Percentiles rank a stretch among this genome's conserved stretches.
These are phyloP conservation scores for Labroides dimidiatus DNA, from an alignment of 2,797 vertebrate genomes.

Conservation along the genomic window DNA sequence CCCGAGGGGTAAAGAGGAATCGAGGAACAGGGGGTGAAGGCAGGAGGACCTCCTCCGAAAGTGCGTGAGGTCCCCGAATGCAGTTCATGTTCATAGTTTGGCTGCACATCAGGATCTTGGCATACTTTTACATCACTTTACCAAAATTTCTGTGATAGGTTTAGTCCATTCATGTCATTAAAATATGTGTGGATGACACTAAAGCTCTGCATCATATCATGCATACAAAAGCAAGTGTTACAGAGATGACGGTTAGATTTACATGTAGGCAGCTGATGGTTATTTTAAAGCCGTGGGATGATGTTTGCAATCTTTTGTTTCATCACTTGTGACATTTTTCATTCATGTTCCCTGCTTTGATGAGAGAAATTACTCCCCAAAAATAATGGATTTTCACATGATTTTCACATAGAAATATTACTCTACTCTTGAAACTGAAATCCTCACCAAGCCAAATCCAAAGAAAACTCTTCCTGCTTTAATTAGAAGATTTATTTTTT, in stretches of 20 bases:
- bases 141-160: slow-evolving; percentile 26
- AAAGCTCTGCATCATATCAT: slow-evolving; percentile 28
- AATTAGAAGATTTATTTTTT: neutral
- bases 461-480: neutral
- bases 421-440: neutral
- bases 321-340: slow-evolving; percentile 17
- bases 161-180: slow-evolving; percentile 31
- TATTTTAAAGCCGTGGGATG: slow-evolving; percentile 10
- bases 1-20: slow-evolving; percentile 51
- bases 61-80: slow-evolving; percentile 19
- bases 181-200: slow-evolving; percentile 26
- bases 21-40: slow-evolving; percentile 12
- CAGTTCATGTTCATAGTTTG: slow-evolving; percentile 5
- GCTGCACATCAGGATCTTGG: slow-evolving; percentile 25
- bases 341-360: neutral
- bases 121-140: slow-evolving; percentile 40
- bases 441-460: neutral
- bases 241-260: slow-evolving; percentile 15
- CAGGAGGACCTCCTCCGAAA: neutral
- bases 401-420: neutral
- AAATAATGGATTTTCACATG: neutral
- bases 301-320: slow-evolving; percentile 11
- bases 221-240: slow-evolving; percentile 9
- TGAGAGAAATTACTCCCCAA: neutral
- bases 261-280: slow-evolving; percentile 20